These are phyloP conservation scores for Rhopalosiphum nymphaeae DNA, from an alignment of 2,888 invertebrate genomes.

Conservation along the genomic window DNA sequence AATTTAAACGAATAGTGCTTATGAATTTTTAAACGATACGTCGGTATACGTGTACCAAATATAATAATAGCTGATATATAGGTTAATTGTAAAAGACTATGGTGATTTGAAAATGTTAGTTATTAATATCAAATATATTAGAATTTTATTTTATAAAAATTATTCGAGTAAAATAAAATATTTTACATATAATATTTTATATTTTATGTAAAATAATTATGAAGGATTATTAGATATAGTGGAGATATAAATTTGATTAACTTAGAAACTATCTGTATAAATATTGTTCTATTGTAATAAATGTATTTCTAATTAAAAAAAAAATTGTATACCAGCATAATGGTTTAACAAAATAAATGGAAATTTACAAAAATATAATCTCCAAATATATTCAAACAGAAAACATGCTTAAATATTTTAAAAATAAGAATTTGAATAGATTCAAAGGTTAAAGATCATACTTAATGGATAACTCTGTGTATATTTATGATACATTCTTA, in stretches of 20 bases:
- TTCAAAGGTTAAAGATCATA: not conserved
- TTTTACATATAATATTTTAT: not conserved
- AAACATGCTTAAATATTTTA: not conserved
- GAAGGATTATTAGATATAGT: not conserved
- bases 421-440: not conserved
- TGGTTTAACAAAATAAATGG: no score
- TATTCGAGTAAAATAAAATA: not conserved
- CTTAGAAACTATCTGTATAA: not conserved
- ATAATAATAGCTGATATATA: not conserved
- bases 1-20: no score
- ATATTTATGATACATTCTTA: not conserved
- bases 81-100: not conserved
- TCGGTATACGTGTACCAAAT: no score
- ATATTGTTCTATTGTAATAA: no score
- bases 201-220: not conserved
- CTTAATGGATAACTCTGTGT: not conserved
- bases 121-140: not conserved
- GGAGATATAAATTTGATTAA: not conserved
- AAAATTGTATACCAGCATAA: no score
- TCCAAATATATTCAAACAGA: not conserved
- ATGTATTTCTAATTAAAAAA: no score
- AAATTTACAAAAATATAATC: no score
- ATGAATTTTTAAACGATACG: no score
- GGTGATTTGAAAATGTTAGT: not conserved
- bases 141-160: not conserved